Evolutionary conservation across 2,888 invertebrate genomes (phyloP), one percentile per base, ranked within the genome.

Genomic region (Eupithecia centaureata): DNA sequence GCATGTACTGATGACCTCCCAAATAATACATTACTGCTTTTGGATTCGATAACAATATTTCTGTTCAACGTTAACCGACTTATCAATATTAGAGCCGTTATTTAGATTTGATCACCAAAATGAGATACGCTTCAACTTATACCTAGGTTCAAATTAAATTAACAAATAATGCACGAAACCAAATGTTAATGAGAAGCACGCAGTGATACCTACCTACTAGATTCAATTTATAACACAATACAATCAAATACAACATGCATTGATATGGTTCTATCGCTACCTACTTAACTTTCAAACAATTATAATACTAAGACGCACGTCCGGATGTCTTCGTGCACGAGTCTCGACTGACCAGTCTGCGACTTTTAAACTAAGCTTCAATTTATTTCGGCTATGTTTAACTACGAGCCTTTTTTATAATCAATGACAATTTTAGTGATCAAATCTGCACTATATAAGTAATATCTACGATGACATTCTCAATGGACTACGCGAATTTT

Each of bases 51-150:
- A 71, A 72, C 68, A 68, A 62, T 68, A 65, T 35, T 54, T 66
- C 63, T 66, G 66, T 70, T 70, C 59, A 65, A 70, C 58, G 25
- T 67, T 72, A 13, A 71, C 63, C 68, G 68, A 63, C 71, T 73
- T 73, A 73, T 58, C 52, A 54, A 61, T 42, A 71, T 72, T 73
- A 75, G 72, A 71, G 71, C 73, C 73, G 70, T 75, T 72, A 65
- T 61, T 58, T 56, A 72, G 72, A 71, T 72, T 75, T 75, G 75
- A 75, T 72, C 75, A 75, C 75, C 70, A 73, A 73, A 72, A 62
- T 57, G 25, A 61, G 57, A 68, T 42, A 59, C 47, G 52, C 62
- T 61, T 61, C 61, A 61, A 51, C 63, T 66, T 66, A 66, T 15
- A 66, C 51, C 60, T 63, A 65, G 54, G 28, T 61, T 61, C 57